A percentile compares a stretch with the other conserved stretches of the same genome.
Conservation (phyloP, 2,797 vertebrate species). For the Gastrophryne carolinensis region DNA sequence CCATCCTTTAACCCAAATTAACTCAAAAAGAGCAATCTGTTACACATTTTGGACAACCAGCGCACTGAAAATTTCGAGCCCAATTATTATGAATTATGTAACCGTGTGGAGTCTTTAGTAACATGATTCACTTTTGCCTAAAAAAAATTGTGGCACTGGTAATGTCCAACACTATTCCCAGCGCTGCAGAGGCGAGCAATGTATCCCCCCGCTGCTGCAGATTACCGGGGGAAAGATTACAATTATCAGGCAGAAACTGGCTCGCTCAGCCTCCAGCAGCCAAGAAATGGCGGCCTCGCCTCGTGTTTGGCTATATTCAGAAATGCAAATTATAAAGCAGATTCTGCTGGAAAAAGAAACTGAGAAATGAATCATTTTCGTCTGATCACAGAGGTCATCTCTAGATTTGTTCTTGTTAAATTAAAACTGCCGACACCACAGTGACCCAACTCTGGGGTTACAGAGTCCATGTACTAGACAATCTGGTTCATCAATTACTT, state of each 20-base stretch:
- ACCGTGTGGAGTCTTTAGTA: constrained; percentile 20
- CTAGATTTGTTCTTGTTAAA: too few relatives aligned
- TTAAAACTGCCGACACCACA: too few relatives aligned
- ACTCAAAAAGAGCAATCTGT: background rate
- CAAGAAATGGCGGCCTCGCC: constrained; percentile 5
- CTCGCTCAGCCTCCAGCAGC: background rate
- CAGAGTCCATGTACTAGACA: too few relatives aligned
- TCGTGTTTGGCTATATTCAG: background rate
- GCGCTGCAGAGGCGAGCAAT: constrained; percentile 16
- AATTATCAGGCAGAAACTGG: background rate
- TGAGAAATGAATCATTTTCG: too few relatives aligned
- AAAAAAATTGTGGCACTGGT: constrained; percentile 3
- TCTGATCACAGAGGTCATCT: too few relatives aligned
- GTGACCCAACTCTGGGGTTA: too few relatives aligned
- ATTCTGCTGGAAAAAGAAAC: background rate
- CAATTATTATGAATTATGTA: constrained; percentile 60
- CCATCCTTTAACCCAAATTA: background rate
- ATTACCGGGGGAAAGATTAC: constrained; percentile 39
- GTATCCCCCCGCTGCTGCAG: constrained; percentile 21
- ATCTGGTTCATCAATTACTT: too few relatives aligned
- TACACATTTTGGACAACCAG: background rate
- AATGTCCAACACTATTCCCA: constrained; percentile 27
- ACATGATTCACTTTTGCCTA: constrained; percentile 51
- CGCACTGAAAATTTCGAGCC: constrained; percentile 46
- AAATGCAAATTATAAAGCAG: background rate